phyloP scores from a whole-genome alignment of 2,888 invertebrate species.

The Pollenia labialis region DNA sequence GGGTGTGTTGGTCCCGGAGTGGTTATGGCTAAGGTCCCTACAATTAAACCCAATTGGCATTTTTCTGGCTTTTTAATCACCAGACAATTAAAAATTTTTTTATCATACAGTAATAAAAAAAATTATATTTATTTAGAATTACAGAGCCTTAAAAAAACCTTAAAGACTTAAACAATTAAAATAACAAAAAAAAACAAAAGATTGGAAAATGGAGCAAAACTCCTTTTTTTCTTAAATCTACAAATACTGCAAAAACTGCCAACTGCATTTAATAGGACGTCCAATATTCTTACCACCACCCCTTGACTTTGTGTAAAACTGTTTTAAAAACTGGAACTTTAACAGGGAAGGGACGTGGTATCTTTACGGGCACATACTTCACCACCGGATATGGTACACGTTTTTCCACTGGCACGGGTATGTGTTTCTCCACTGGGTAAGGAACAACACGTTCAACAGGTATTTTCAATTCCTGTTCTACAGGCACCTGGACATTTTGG shows the following conservation, averaged over 20 bases:
- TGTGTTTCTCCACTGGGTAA: slow-evolving; percentile 89
- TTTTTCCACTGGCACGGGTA: slow-evolving; percentile 91
- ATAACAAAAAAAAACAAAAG: slow-evolving; percentile 24
- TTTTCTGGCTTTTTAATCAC: too few species aligned
- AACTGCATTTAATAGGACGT: background rate
- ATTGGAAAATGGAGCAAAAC: background rate
- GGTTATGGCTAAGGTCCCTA: too few species aligned
- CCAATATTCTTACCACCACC: slow-evolving; percentile 78
- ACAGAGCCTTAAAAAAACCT: slow-evolving; percentile 17
- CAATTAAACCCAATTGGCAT: too few species aligned
- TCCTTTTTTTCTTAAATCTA: slow-evolving; percentile 4
- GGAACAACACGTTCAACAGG: slow-evolving; percentile 88
- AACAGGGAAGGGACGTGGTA: slow-evolving; percentile 92
- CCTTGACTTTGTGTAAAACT: slow-evolving; percentile 85
- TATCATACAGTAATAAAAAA: background rate
- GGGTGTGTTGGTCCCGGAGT: too few species aligned
- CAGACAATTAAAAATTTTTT: too few species aligned
- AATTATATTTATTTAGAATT: slow-evolving; percentile 40
- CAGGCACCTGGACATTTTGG: slow-evolving; percentile 89
- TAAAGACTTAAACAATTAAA: slow-evolving; percentile 10
- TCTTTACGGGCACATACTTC: slow-evolving; percentile 90
- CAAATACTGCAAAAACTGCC: slow-evolving; percentile 38
- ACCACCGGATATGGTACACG: slow-evolving; percentile 89
- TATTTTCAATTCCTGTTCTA: slow-evolving; percentile 87
- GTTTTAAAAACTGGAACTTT: slow-evolving; percentile 89